These are phyloP conservation scores for Pachypanchax playfairii DNA, from an alignment of 2,113 vertebrate genomes.

Conservation along the genomic window DNA sequence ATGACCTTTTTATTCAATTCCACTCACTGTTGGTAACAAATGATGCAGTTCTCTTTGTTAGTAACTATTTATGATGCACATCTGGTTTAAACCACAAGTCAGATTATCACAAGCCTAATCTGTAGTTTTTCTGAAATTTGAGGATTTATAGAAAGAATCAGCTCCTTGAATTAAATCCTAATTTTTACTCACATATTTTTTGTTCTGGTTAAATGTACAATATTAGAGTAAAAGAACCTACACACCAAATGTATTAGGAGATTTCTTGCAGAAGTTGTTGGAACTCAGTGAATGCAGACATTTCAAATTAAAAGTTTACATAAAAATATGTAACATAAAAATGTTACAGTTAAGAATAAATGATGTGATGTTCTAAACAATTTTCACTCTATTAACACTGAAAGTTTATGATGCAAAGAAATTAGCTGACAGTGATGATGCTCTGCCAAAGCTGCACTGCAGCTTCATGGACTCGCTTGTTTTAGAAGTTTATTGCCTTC, in stretches of 20 bases:
- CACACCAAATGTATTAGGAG: too few species aligned
- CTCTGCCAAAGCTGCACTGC: neutral
- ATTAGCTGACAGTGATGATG: neutral
- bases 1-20: constrained; percentile 44
- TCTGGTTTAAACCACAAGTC: too few species aligned
- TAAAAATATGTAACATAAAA: neutral
- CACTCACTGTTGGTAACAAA: constrained; percentile 18
- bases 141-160: too few species aligned
- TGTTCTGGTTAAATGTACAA: too few species aligned
- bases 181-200: too few species aligned
- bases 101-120: too few species aligned
- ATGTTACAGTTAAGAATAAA: neutral
- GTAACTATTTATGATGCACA: constrained; percentile 16
- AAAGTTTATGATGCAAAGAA: constrained; percentile 2
- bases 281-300: too few species aligned
- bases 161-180: too few species aligned
- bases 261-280: too few species aligned
- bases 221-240: too few species aligned
- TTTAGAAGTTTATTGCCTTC: constrained; percentile 4
- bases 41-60: constrained; percentile 36
- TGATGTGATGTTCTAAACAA: neutral
- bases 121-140: too few species aligned
- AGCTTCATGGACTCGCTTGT: neutral
- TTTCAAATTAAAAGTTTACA: too few species aligned
- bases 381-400: constrained; percentile 7